These are phyloP conservation scores for Poeciliopsis infans DNA, from an alignment of 2,797 vertebrate species.

Conservation along the genomic window DNA sequence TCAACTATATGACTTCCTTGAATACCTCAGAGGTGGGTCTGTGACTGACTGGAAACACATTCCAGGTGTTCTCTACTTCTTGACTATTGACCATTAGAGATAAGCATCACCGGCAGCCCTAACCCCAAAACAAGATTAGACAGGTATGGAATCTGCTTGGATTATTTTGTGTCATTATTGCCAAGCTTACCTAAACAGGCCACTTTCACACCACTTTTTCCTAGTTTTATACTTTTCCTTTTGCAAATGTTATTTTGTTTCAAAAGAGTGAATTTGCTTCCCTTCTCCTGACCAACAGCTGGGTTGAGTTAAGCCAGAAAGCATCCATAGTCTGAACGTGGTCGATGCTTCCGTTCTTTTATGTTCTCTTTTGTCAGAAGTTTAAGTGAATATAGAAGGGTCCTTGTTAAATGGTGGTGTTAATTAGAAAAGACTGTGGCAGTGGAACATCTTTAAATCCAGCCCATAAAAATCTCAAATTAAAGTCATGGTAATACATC, in stretches of 20 bases:
- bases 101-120: neutral
- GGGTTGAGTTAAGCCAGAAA: conserved; percentile 61
- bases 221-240: conserved; percentile 49
- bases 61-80: neutral
- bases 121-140: neutral
- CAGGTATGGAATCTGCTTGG: too few relatives aligned
- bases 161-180: conserved; percentile 51
- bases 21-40: neutral
- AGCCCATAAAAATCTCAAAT: neutral
- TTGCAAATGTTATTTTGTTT: conserved; percentile 61
- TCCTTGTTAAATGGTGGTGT: conserved; percentile 30
- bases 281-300: conserved; percentile 63
- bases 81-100: neutral
- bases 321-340: conserved; percentile 47
- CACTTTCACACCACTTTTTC: conserved; percentile 51
- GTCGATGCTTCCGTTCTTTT: conserved; percentile 56
- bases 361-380: conserved; percentile 50
- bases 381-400: conserved; percentile 48
- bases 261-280: conserved; percentile 54
- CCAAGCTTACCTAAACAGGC: conserved; percentile 60
- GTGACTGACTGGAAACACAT: neutral
- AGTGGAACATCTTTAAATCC: neutral
- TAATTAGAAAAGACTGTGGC: conserved; percentile 7
- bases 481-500: neutral
- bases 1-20: neutral